These are phyloP conservation scores for Ammodytes marinus DNA, from an alignment of 2,113 vertebrate genomes.

Conservation along the genomic window DNA sequence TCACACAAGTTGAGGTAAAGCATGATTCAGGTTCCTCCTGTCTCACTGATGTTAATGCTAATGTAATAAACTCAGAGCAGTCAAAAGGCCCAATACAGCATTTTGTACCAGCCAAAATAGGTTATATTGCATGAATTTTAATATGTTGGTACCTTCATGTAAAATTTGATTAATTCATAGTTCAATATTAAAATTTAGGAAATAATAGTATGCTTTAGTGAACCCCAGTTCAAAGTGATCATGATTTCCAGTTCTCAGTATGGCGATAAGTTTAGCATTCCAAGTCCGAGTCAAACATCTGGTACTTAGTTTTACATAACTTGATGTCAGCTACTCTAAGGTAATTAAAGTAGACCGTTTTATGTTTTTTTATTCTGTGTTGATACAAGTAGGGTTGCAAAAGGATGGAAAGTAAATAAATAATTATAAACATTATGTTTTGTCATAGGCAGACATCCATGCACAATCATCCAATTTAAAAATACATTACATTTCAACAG, in stretches of 20 bases:
- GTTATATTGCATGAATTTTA: not conserved
- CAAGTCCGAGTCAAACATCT: not conserved
- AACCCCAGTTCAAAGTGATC: not conserved
- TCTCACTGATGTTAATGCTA: too few relatives aligned
- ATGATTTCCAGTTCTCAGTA: conserved; percentile 15
- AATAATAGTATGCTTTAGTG: not conserved
- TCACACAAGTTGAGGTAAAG: not conserved
- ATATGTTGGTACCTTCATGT: not conserved
- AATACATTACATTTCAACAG: too few relatives aligned
- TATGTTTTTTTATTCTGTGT: too few relatives aligned
- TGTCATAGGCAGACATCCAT: too few relatives aligned
- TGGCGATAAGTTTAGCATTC: not conserved
- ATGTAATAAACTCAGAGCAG: not conserved
- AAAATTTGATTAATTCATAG: not conserved
- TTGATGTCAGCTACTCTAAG: too few relatives aligned
- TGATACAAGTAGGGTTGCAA: too few relatives aligned
- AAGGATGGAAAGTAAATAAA: too few relatives aligned
- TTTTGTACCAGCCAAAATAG: not conserved
- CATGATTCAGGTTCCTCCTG: not conserved
- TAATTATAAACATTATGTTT: too few relatives aligned
- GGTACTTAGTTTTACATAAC: not conserved
- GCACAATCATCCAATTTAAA: too few relatives aligned
- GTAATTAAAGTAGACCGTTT: too few relatives aligned
- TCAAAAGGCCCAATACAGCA: too few relatives aligned
- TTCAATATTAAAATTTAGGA: not conserved